Evolutionary conservation across 2,888 invertebrate genomes (phyloP).

Genomic region (Biston stratarius): DNA sequence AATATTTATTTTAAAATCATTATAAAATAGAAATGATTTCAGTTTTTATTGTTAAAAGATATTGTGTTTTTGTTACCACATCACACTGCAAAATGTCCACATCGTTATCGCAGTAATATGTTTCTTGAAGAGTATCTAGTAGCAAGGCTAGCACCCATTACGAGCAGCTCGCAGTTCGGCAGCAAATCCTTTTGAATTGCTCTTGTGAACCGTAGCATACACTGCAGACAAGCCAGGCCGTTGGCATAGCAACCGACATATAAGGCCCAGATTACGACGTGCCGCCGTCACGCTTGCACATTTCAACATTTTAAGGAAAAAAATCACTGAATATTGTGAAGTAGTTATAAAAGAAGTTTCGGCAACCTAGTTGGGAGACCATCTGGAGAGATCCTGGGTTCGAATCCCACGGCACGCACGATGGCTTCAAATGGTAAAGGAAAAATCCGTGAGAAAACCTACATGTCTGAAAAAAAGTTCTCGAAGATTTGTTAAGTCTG

Average conservation of each 20-base stretch:
- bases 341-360: no score
- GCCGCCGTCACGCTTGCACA: no score
- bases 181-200: conserved; percentile 24
- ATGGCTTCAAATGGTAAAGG: no score
- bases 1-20: not conserved
- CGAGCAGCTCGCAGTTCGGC: conserved; percentile 10
- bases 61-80: conserved; percentile 2
- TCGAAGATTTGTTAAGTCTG: no score
- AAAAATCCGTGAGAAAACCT: no score
- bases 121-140: conserved; percentile 5
- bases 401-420: no score
- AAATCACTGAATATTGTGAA: no score
- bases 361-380: no score
- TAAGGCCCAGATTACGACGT: no score
- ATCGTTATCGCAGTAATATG: conserved; percentile 14
- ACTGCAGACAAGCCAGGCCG: not conserved
- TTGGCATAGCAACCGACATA: not conserved
- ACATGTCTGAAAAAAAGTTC: no score
- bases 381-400: no score
- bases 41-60: not conserved
- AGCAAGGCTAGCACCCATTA: conserved; percentile 10
- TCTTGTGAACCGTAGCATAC: not conserved
- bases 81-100: not conserved
- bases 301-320: no score
- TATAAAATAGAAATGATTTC: not conserved